Percentiles rank a stretch among this genome's conserved stretches.
phyloP scores from a whole-genome alignment of 1,140 invertebrate species.

The Drusus annulatus region DNA sequence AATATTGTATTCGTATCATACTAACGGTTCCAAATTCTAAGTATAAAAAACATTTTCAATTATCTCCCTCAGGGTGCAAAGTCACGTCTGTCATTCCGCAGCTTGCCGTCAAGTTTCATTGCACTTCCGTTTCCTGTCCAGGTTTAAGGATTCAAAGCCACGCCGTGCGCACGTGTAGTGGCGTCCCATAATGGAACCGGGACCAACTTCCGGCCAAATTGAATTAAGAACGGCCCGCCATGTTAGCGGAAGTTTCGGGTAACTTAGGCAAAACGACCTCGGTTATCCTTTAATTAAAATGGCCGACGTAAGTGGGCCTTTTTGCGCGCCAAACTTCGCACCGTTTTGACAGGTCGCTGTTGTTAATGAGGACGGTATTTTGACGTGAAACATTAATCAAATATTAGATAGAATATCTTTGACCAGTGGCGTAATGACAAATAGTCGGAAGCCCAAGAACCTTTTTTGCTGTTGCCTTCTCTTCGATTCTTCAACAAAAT shows the following conservation, averaged over 20 bases:
- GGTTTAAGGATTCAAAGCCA: not conserved
- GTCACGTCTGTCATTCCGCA: not conserved
- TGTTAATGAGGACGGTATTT: not conserved
- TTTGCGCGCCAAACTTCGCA: not conserved
- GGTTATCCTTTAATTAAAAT: constrained; percentile 40
- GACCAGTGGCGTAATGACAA: not conserved
- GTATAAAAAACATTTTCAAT: not conserved
- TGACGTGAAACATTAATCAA: not conserved
- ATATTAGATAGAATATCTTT: not conserved
- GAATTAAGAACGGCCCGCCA: constrained; percentile 34
- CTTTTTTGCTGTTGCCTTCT: too few species aligned
- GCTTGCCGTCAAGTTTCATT: not conserved
- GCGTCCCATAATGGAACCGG: constrained; percentile 25
- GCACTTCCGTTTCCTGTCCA: not conserved
- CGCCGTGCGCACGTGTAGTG: not conserved
- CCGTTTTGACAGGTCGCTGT: constrained; percentile 17
- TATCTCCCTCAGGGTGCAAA: not conserved
- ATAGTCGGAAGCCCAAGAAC: too few species aligned
- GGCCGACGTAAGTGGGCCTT: constrained; percentile 28
- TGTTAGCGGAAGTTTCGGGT: constrained; percentile 33
- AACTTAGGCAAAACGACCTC: constrained; percentile 38
- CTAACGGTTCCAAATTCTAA: too few species aligned
- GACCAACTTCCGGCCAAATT: constrained; percentile 36
- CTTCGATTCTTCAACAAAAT: too few species aligned
- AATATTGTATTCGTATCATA: too few species aligned